Evolutionary conservation across 2,797 vertebrate genomes (phyloP).

Genomic region (Florisuga fusca): DNA sequence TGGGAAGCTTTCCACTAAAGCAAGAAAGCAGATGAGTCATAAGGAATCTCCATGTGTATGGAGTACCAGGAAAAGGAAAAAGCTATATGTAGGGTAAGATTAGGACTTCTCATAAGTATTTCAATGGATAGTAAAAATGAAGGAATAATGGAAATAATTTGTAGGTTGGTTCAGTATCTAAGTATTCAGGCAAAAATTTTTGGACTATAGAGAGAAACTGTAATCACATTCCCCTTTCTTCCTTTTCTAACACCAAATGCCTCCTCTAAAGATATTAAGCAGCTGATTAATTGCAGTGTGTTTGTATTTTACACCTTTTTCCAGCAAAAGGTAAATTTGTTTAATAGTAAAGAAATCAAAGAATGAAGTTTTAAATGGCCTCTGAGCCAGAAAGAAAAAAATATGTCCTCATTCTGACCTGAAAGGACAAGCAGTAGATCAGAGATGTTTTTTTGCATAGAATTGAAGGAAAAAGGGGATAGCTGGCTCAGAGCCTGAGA

Average conservation of each 20-base stretch:
- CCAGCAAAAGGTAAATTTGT: neutral
- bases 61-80: neutral
- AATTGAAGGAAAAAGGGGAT: neutral
- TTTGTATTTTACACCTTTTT: neutral
- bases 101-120: neutral
- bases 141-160: neutral
- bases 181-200: neutral
- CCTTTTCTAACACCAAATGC: neutral
- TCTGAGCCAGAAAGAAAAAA: neutral
- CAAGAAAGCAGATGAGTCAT: neutral
- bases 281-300: neutral
- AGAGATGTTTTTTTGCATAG: neutral
- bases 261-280: neutral
- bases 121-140: neutral
- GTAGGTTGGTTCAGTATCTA: neutral
- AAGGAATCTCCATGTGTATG: neutral
- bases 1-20: neutral
- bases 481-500: neutral
- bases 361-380: neutral
- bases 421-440: neutral
- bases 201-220: neutral
- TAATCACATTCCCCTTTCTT: neutral
- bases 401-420: neutral
- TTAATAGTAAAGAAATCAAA: constrained; percentile 3
- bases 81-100: neutral